Percentiles rank a stretch among this genome's conserved stretches.
Evolutionary conservation across 1,140 invertebrate species (phyloP).

Genomic region (Belonocnema kinseyi): DNA sequence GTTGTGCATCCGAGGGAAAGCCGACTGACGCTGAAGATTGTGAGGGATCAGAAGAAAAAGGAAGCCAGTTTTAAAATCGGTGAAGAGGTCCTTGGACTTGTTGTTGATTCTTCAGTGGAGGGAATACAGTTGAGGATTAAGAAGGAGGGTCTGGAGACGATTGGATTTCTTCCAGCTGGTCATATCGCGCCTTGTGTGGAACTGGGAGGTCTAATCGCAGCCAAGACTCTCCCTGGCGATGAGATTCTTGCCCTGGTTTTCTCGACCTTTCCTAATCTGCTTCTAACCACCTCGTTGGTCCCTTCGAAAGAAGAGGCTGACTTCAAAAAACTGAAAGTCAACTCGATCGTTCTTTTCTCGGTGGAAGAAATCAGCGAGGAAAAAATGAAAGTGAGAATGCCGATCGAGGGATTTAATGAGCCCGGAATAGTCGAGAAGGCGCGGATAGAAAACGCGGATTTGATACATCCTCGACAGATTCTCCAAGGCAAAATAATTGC

Average conservation of each 20-base stretch:
- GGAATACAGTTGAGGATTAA: conserved; percentile 57
- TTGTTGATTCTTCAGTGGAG: conserved; percentile 58
- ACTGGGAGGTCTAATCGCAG: conserved; percentile 56
- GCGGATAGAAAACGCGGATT: background rate
- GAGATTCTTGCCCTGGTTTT: conserved; percentile 62
- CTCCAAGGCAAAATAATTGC: conserved; percentile 58
- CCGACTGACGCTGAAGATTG: conserved; percentile 66
- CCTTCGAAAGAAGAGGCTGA: conserved; percentile 40
- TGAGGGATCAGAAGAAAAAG: conserved; percentile 17
- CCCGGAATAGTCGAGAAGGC: conserved; percentile 32
- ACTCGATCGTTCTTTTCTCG: conserved; percentile 62
- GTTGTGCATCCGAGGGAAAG: conserved; percentile 63
- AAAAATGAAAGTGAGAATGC: conserved; percentile 57
- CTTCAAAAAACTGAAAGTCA: conserved; percentile 54
- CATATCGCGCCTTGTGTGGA: conserved; percentile 66
- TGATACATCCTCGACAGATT: conserved; percentile 56
- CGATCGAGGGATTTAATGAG: conserved; percentile 51
- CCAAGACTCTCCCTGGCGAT: conserved; percentile 57
- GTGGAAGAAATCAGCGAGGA: conserved; percentile 51
- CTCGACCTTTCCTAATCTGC: conserved; percentile 55
- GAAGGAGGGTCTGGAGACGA: conserved; percentile 34
- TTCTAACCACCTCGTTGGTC: conserved; percentile 60
- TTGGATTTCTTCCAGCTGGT: conserved; percentile 64
- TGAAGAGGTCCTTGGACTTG: conserved; percentile 58
- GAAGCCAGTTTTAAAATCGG: conserved; percentile 56